Percentiles rank a stretch among this genome's conserved stretches.
Evolutionary conservation across 2,888 invertebrate species (phyloP).

Genomic region (Galerucella nymphaeae): DNA sequence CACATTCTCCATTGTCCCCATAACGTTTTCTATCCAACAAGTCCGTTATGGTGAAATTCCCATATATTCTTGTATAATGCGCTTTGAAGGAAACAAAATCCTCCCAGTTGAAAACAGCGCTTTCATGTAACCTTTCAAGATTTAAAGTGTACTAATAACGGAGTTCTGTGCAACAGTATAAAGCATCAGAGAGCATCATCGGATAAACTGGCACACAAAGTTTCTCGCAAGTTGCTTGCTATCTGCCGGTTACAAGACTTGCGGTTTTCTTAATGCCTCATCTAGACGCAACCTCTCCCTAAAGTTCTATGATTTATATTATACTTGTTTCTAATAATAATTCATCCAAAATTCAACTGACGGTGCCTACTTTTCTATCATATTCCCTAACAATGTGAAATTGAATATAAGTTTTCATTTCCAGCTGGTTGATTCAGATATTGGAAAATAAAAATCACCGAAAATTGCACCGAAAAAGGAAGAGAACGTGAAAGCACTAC

Average conservation of each 20-base stretch:
- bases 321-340: constrained; percentile 42
- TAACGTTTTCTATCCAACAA: no score
- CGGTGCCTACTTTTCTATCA: background rate
- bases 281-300: constrained; percentile 45
- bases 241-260: constrained; percentile 61
- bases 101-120: background rate
- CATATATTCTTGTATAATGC: background rate
- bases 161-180: constrained; percentile 25
- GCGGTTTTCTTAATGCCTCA: constrained; percentile 62
- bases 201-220: constrained; percentile 52
- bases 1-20: no score
- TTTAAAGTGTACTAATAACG: constrained; percentile 24
- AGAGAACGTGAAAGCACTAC: no score
- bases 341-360: constrained; percentile 23
- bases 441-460: no score
- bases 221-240: constrained; percentile 58
- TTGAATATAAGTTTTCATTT: no score
- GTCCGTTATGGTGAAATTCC: no score
- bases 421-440: no score
- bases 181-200: constrained; percentile 3
- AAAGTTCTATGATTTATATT: constrained; percentile 58
- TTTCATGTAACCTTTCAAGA: constrained; percentile 23
- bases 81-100: background rate
- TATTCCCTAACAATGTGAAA: background rate
- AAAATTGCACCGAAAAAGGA: no score